Conservation (phyloP, 1,140 invertebrate species). For the Palaemon carinicauda region DNA sequence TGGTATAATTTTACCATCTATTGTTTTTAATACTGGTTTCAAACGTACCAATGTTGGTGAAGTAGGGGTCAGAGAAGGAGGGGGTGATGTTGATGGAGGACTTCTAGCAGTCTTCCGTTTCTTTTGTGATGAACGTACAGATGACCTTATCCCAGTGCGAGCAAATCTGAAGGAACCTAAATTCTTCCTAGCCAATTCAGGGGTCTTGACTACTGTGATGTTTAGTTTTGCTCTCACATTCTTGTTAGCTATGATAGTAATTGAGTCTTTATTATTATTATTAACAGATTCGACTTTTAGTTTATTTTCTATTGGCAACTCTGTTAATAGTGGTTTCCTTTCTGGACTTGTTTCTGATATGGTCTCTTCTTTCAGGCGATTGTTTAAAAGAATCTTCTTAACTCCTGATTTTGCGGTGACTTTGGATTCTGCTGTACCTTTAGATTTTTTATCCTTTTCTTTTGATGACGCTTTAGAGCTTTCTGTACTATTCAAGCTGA, state of each 20-base stretch:
- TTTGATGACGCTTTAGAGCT: background rate
- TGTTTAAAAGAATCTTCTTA: conserved; percentile 24
- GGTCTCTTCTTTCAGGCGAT: background rate
- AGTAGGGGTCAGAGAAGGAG: background rate
- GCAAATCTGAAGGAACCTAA: conserved; percentile 36
- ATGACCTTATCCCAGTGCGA: conserved; percentile 13
- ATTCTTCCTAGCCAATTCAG: conserved; percentile 11
- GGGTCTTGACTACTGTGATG: conserved; percentile 51
- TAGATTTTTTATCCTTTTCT: conserved; percentile 20
- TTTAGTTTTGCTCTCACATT: conserved; percentile 51
- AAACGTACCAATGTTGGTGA: background rate
- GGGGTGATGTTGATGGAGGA: background rate
- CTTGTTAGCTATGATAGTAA: conserved; percentile 30
- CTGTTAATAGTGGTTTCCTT: background rate
- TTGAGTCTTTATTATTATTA: conserved; percentile 30
- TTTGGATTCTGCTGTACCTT: conserved; percentile 15
- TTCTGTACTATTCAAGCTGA: background rate
- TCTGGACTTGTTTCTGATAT: background rate
- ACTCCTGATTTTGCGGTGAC: background rate
- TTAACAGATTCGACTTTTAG: conserved; percentile 9
- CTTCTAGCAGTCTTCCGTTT: conserved; percentile 3
- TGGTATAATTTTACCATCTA: conserved; percentile 37
- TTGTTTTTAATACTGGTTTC: background rate
- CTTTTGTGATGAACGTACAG: conserved; percentile 21
- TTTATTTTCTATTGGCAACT: background rate